These are phyloP conservation scores for Sander lucioperca DNA, from an alignment of 2,113 vertebrate genomes.

Conservation along the genomic window DNA sequence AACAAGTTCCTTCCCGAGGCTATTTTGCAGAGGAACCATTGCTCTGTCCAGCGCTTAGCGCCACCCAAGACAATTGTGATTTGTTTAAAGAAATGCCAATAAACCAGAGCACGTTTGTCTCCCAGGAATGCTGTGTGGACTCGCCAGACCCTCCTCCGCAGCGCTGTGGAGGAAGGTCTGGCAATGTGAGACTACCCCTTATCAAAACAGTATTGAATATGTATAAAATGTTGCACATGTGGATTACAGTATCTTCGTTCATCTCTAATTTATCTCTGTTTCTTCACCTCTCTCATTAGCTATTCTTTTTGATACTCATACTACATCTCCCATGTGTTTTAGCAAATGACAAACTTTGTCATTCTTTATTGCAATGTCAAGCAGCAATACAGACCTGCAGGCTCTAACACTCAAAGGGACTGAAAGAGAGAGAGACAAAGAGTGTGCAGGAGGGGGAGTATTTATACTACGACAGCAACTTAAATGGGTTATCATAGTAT, in stretches of 20 bases:
- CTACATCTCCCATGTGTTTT: constrained; percentile 26
- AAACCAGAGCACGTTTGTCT: no score
- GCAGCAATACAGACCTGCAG: constrained; percentile 34
- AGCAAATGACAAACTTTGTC: constrained; percentile 31
- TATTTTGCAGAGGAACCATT: no score
- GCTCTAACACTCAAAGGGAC: constrained; percentile 20
- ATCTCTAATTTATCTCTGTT: background rate
- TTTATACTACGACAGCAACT: constrained; percentile 70
- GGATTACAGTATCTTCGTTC: background rate
- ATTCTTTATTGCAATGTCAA: constrained; percentile 22
- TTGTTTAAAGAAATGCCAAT: no score
- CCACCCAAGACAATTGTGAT: no score
- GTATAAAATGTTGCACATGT: background rate
- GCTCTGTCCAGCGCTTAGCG: no score
- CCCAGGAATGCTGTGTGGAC: no score
- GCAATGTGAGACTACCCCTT: background rate
- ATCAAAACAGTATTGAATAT: background rate
- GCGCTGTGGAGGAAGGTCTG: no score
- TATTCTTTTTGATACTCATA: constrained; percentile 5
- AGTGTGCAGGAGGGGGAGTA: constrained; percentile 44
- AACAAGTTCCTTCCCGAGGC: no score
- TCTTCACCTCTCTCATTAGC: background rate
- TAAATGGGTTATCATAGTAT: constrained; percentile 79
- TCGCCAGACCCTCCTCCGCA: no score
- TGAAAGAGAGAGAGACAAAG: constrained; percentile 35